A percentile compares a stretch with the other conserved stretches of the same genome.
Conservation (phyloP, 2,113 vertebrate species). For the Chloroceryle aenea region DNA sequence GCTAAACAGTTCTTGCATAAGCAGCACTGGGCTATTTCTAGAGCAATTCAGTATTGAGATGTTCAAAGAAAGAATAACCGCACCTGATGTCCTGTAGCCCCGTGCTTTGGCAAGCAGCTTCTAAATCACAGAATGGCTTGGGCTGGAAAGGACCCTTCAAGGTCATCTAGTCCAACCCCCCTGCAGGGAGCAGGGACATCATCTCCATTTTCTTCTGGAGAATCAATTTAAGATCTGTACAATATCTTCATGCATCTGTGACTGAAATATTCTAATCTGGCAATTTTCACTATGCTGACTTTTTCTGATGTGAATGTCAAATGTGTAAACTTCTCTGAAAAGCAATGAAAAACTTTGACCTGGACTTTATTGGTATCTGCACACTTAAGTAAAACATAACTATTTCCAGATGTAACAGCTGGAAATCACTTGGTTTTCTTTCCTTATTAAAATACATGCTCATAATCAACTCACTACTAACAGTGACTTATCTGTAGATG, state of each 20-base stretch:
- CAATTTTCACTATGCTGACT: background rate
- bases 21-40: background rate
- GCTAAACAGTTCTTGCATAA: background rate
- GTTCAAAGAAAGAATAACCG: background rate
- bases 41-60: background rate
- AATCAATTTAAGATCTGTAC: background rate
- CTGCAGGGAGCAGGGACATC: background rate
- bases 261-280: background rate
- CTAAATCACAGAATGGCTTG: background rate
- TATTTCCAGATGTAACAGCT: background rate
- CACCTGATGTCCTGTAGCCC: background rate
- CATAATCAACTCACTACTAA: background rate
- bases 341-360: background rate
- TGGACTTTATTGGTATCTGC: background rate
- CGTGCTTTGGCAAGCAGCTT: background rate
- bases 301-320: background rate
- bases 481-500: constrained; percentile 68
- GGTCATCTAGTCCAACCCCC: too few relatives aligned
- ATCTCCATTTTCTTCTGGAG: background rate
- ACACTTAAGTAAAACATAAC: background rate
- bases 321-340: background rate
- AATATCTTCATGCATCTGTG: background rate
- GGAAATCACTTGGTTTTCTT: background rate
- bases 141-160: too few relatives aligned
- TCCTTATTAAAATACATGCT: background rate